Evolutionary conservation across 2,888 invertebrate species (phyloP), one percentile per base, ranked within the genome.

Genomic region (Siphonodentalium dalli): DNA sequence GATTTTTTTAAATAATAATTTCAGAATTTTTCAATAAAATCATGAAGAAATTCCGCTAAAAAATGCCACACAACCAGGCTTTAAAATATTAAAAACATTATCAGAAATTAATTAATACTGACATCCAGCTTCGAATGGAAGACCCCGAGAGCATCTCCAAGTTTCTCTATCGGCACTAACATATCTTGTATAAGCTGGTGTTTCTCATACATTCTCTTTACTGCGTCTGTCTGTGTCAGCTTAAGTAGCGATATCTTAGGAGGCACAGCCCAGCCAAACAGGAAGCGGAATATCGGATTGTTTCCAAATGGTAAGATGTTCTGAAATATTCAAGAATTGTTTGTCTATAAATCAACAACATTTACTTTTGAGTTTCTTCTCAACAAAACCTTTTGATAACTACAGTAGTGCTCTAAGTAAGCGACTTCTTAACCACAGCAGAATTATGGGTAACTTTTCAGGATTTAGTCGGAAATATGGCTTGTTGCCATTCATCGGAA

Each of bases 301-400:
- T 92, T 92, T 23, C 91, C 92, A 77, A 92, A 92, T 0, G 91
- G 88, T 51, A 92, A 87, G 43, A 92, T 91, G 65, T 92, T 90
- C 88, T 90, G 80, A 13, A 78, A 66, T 43, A 18, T 40, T 27
- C n/a, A 15, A 37, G 45, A 31, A 47, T 34, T 26, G 8, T 34
- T 23, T 11, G n/a, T n/a, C n/a, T n/a, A n/a, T 24, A 28, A 28
- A 13, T 2, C 42, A 50, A 50, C 31, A 15, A 41, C 6, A 20
- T 11, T 3, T 18, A 4, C 11, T n/a, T 2, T 13, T n/a, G 11
- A 13, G 1, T 26, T 46, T 33, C n/a, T 1, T 20, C 3, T n/a
- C n/a, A n/a, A n/a, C n/a, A n/a, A n/a, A n/a, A 11, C 31, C 31
- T 11, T n/a, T n/a, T 31, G 31, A 31, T 9, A 31, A 31, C 31